Percentiles rank a stretch among this genome's conserved stretches.
phyloP scores from a whole-genome alignment of 2,888 invertebrate species.

The Prionchulus punctatus region DNA sequence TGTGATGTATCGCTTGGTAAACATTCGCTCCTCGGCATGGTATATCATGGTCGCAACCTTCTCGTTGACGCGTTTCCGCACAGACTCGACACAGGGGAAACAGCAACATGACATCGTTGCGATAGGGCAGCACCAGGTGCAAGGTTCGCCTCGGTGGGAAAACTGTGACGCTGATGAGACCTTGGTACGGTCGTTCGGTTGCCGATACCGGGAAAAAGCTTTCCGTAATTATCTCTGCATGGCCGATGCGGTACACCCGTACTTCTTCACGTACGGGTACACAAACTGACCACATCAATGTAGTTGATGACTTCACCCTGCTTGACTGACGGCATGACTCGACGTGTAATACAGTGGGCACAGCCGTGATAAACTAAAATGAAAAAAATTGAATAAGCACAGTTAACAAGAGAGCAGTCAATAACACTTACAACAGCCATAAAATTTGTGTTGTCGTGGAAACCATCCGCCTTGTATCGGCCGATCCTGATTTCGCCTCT shows the following conservation, averaged over 20 bases:
- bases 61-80: background rate
- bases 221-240: slow-evolving; percentile 8
- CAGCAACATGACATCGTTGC: slow-evolving; percentile 17
- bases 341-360: too few relatives aligned
- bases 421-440: too few relatives aligned
- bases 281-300: too few relatives aligned
- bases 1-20: background rate
- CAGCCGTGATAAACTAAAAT: too few relatives aligned
- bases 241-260: background rate
- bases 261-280: too few relatives aligned
- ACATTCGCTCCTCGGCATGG: background rate
- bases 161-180: slow-evolving; percentile 20
- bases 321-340: too few relatives aligned
- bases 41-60: background rate
- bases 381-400: background rate
- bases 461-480: slow-evolving; percentile 15
- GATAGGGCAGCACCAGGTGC: slow-evolving; percentile 23
- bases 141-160: slow-evolving; percentile 20
- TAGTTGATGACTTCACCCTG: background rate
- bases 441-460: background rate
- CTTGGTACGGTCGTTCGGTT: slow-evolving; percentile 17
- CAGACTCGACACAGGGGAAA: slow-evolving; percentile 13
- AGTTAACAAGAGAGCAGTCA: background rate
- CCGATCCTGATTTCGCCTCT: slow-evolving; percentile 14
- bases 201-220: background rate